These are phyloP conservation scores for Lichenostomus cassidix DNA, from an alignment of 2,113 vertebrate genomes.

Conservation along the genomic window DNA sequence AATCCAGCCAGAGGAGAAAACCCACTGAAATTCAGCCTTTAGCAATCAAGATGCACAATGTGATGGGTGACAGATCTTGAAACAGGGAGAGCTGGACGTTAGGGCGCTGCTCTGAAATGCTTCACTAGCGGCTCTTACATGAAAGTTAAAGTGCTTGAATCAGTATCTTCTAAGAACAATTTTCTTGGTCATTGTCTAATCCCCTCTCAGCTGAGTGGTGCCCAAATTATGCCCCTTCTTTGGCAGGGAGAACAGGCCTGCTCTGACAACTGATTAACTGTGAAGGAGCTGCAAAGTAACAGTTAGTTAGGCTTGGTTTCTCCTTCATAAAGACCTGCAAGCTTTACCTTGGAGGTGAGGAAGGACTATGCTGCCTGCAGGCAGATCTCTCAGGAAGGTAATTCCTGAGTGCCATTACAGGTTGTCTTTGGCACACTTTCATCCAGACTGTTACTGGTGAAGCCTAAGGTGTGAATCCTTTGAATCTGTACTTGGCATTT, in stretches of 20 bases:
- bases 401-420: neutral
- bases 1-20: neutral
- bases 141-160: neutral
- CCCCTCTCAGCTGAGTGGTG: neutral
- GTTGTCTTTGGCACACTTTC: neutral
- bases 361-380: neutral
- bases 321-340: neutral
- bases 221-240: neutral
- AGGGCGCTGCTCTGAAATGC: neutral
- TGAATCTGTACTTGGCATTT: neutral
- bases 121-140: neutral
- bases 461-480: neutral
- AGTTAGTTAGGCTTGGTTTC: neutral
- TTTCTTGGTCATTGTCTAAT: neutral
- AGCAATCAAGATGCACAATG: neutral
- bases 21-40: neutral
- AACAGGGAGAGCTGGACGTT: neutral
- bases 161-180: neutral
- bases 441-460: neutral
- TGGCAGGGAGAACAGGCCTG: neutral
- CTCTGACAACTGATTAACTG: neutral
- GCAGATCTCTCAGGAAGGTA: neutral
- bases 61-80: neutral
- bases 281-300: neutral
- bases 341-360: neutral